Percentiles rank a stretch among this genome's conserved stretches.
Conservation (phyloP, 2,113 vertebrate species). For the Nycticorax nycticorax region DNA sequence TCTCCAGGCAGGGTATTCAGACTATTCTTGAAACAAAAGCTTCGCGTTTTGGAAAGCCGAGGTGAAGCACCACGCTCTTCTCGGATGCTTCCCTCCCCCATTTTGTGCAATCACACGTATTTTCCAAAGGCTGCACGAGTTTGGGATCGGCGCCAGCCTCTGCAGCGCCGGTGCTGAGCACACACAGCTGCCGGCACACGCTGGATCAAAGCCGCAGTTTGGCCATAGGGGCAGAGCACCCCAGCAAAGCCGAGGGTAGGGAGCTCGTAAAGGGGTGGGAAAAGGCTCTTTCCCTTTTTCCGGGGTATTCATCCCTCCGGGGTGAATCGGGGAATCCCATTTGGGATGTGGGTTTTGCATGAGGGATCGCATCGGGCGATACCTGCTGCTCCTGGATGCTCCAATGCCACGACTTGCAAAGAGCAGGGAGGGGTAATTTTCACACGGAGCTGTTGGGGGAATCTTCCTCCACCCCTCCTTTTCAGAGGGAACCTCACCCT, state of each 20-base stretch:
- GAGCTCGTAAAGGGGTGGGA: not conserved
- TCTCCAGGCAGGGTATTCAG: not conserved
- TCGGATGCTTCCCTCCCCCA: not conserved
- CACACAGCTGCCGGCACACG: not conserved
- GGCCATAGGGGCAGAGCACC: not conserved
- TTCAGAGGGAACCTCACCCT: not conserved
- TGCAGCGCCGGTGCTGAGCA: not conserved
- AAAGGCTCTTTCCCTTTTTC: not conserved
- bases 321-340: not conserved
- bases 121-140: not conserved
- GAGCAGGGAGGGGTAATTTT: not conserved
- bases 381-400: not conserved
- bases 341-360: not conserved
- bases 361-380: accelerated
- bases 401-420: not conserved
- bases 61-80: not conserved
- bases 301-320: not conserved
- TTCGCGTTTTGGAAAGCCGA: not conserved
- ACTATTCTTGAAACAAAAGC: not conserved
- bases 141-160: conserved; percentile 23
- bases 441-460: not conserved
- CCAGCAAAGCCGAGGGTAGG: not conserved
- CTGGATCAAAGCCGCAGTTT: not conserved
- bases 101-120: not conserved
- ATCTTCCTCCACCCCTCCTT: not conserved